These are phyloP conservation scores for Odontocolon sp. DNA, from an alignment of 2,888 invertebrate genomes.

Conservation along the genomic window DNA sequence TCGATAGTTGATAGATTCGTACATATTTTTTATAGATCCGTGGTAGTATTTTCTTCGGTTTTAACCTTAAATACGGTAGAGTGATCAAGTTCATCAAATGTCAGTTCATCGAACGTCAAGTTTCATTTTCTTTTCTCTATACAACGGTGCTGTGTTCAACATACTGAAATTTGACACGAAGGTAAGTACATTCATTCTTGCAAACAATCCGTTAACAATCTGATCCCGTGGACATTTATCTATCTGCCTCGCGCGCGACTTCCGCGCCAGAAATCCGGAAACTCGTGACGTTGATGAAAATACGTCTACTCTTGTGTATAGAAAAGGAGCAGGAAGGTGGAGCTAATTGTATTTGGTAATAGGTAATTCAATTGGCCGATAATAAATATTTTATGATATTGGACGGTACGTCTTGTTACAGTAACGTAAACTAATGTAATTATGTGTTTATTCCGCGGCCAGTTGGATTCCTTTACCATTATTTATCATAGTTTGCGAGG, in stretches of 20 bases:
- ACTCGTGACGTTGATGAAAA: slow-evolving; percentile 45
- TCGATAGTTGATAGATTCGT: too few species aligned
- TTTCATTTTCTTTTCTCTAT: too few species aligned
- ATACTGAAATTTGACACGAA: too few species aligned
- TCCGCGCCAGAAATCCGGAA: slow-evolving; percentile 49
- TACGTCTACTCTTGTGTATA: not conserved
- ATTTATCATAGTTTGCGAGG: slow-evolving; percentile 41
- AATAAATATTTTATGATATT: slow-evolving; percentile 34
- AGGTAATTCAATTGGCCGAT: not conserved
- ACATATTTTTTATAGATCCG: too few species aligned
- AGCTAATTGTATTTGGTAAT: not conserved
- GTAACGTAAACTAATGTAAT: slow-evolving; percentile 54
- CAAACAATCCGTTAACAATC: slow-evolving; percentile 35
- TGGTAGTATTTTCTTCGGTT: too few species aligned
- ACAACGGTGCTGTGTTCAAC: too few species aligned
- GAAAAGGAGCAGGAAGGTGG: not conserved
- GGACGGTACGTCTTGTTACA: too few species aligned
- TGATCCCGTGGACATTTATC: too few species aligned
- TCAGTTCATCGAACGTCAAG: too few species aligned
- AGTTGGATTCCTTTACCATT: slow-evolving; percentile 50
- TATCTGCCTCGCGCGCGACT: slow-evolving; percentile 39
- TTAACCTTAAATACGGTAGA: too few species aligned
- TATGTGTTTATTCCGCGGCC: slow-evolving; percentile 52
- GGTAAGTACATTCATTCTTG: too few species aligned
- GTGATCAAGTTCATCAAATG: too few species aligned